Percentiles rank a stretch among this genome's conserved stretches.
phyloP scores from a whole-genome alignment of 2,888 invertebrate genomes.

The Dyspetes luteomarginatus region DNA sequence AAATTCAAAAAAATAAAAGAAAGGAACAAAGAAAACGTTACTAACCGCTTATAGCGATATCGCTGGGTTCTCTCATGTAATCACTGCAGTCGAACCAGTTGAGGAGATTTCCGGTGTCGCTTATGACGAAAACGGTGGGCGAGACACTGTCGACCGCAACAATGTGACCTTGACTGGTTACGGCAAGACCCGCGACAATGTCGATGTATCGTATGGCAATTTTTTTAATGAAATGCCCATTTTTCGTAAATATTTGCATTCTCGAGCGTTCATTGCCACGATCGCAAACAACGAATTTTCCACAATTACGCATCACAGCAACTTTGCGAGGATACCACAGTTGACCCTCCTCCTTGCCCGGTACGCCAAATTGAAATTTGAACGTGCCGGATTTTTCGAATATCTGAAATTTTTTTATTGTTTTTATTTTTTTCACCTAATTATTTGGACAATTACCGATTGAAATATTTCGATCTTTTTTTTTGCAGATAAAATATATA shows the following conservation, averaged over 20 bases:
- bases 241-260: constrained; percentile 98
- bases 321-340: constrained; percentile 99
- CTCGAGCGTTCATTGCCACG: constrained; percentile 97
- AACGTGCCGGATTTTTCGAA: constrained; percentile 97
- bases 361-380: constrained; percentile 97
- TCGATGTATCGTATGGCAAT: constrained; percentile 95
- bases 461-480: constrained; percentile 21
- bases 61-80: constrained; percentile 98
- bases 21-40: too few species aligned
- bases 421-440: constrained; percentile 11
- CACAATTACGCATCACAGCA: constrained; percentile 93
- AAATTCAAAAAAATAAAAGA: too few species aligned
- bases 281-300: constrained; percentile 98
- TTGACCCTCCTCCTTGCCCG: constrained; percentile 98
- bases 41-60: constrained; percentile 98
- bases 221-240: constrained; percentile 97
- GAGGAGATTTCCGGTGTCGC: constrained; percentile 95
- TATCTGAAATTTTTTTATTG: constrained; percentile 85
- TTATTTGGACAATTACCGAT: not conserved
- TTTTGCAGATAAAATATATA: not conserved
- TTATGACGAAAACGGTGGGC: constrained; percentile 97
- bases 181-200: constrained; percentile 97
- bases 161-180: constrained; percentile 95
- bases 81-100: constrained; percentile 99
- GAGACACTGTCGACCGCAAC: constrained; percentile 99